Percentiles rank a stretch among this genome's conserved stretches.
phyloP scores from a whole-genome alignment of 2,888 invertebrate species.

The Acrobasis consociella region DNA sequence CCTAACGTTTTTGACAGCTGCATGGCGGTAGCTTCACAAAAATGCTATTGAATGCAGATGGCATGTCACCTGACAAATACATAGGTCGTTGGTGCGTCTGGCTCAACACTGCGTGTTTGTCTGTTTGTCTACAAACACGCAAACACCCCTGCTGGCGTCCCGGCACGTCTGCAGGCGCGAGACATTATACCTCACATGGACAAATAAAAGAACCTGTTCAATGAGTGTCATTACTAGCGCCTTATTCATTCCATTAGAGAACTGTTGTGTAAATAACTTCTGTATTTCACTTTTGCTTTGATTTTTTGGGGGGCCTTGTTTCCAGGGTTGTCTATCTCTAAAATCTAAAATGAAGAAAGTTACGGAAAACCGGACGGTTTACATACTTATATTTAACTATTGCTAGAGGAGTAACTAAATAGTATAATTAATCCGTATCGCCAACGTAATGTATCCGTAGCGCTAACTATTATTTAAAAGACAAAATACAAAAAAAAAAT shows the following conservation, averaged over 20 bases:
- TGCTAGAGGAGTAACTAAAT: no score
- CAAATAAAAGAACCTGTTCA: slow-evolving; percentile 41
- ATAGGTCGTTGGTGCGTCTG: slow-evolving; percentile 51
- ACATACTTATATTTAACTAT: no score
- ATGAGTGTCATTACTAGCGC: slow-evolving; percentile 13
- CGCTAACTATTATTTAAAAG: no score
- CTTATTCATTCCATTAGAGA: slow-evolving; percentile 6
- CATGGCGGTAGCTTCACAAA: slow-evolving; percentile 1
- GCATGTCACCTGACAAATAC: slow-evolving; percentile 72
- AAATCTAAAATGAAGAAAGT: no score
- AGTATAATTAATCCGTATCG: no score
- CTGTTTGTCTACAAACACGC: slow-evolving; percentile 62
- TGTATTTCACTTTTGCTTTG: slow-evolving; percentile 4
- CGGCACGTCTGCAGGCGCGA: slow-evolving; percentile 51
- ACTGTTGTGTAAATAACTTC: slow-evolving; percentile 12
- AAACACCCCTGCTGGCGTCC: slow-evolving; percentile 59
- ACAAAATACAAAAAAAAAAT: no score
- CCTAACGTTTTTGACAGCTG: neutral
- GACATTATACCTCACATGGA: slow-evolving; percentile 57
- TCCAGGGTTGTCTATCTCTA: neutral
- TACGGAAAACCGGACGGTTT: no score
- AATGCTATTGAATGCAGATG: slow-evolving; percentile 52
- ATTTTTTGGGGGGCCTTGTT: neutral
- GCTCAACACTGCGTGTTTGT: slow-evolving; percentile 56
- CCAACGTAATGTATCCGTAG: no score